Evolutionary conservation across 2,888 invertebrate species (phyloP).

Genomic region (Agrotis segetum): DNA sequence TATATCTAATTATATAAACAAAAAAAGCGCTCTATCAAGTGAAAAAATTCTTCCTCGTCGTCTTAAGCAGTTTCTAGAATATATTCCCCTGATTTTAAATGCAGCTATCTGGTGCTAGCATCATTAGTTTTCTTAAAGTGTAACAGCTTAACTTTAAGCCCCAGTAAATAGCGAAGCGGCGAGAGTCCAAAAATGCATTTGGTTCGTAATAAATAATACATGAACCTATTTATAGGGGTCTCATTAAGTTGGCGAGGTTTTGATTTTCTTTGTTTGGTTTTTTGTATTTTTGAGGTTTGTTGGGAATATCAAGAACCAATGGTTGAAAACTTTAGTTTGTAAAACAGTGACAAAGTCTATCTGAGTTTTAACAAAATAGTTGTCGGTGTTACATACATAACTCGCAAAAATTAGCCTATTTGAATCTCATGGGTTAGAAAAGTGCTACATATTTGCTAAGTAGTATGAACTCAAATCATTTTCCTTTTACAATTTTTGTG

Average conservation of each 20-base stretch:
- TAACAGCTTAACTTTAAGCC: constrained; percentile 78
- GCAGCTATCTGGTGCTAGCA: constrained; percentile 62
- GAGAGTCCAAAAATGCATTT: constrained; percentile 85
- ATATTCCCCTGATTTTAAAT: constrained; percentile 56
- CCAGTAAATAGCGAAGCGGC: constrained; percentile 76
- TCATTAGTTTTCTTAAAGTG: constrained; percentile 71
- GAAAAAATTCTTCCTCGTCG: constrained; percentile 1
- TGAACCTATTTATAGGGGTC: constrained; percentile 82
- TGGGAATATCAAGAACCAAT: neutral
- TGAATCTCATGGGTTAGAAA: too few relatives aligned
- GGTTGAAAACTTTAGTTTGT: too few relatives aligned
- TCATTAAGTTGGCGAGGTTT: constrained; percentile 82
- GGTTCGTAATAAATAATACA: constrained; percentile 85
- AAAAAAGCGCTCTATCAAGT: constrained; percentile 14
- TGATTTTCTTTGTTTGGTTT: constrained; percentile 65
- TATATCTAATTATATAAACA: constrained; percentile 1
- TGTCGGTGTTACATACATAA: too few relatives aligned
- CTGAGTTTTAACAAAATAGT: too few relatives aligned
- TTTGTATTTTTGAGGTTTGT: constrained; percentile 27
- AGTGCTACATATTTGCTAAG: too few relatives aligned
- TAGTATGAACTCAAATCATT: too few relatives aligned
- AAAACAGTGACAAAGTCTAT: neutral
- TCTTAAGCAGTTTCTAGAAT: constrained; percentile 37
- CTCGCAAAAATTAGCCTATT: too few relatives aligned
- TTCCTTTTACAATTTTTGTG: too few relatives aligned